Evolutionary conservation across 2,888 invertebrate genomes (phyloP).

Genomic region (Phorcus lineatus): DNA sequence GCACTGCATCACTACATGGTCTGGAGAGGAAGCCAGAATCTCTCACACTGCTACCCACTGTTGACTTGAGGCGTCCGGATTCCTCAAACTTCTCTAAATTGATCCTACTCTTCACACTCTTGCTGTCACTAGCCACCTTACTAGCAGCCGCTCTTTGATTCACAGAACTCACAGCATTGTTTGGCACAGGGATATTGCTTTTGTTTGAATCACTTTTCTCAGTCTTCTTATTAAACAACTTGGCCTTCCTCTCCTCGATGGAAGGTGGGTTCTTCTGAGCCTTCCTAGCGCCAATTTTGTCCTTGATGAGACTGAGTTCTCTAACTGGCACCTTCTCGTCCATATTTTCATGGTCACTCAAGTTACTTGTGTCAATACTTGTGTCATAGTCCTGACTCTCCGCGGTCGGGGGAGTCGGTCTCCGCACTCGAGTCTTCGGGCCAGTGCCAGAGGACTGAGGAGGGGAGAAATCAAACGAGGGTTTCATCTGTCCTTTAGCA

Average conservation of each 20-base stretch:
- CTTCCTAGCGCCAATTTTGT: slow-evolving; percentile 33
- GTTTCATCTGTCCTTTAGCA: slow-evolving; percentile 48
- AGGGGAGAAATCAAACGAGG: slow-evolving; percentile 55
- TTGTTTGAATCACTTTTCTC: slow-evolving; percentile 9
- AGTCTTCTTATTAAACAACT: neutral
- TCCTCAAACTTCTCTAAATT: slow-evolving; percentile 33
- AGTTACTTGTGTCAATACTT: slow-evolving; percentile 49
- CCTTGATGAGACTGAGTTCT: slow-evolving; percentile 36
- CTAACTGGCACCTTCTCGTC: slow-evolving; percentile 22
- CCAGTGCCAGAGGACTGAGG: slow-evolving; percentile 60
- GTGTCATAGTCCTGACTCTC: slow-evolving; percentile 64
- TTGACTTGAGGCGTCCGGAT: neutral
- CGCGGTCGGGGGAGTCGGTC: slow-evolving; percentile 58
- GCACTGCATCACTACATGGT: slow-evolving; percentile 61
- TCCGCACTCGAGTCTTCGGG: slow-evolving; percentile 54
- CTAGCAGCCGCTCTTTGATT: neutral
- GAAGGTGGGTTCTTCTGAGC: slow-evolving; percentile 7
- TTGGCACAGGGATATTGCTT: slow-evolving; percentile 8
- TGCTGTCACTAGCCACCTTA: slow-evolving; percentile 20
- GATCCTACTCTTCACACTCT: slow-evolving; percentile 31
- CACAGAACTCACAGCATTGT: neutral
- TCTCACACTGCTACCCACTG: slow-evolving; percentile 5
- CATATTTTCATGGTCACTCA: slow-evolving; percentile 42
- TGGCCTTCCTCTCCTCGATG: slow-evolving; percentile 17
- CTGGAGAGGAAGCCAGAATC: slow-evolving; percentile 63